phyloP scores from a whole-genome alignment of 2,888 invertebrate species.

The Lysandra bellargus region DNA sequence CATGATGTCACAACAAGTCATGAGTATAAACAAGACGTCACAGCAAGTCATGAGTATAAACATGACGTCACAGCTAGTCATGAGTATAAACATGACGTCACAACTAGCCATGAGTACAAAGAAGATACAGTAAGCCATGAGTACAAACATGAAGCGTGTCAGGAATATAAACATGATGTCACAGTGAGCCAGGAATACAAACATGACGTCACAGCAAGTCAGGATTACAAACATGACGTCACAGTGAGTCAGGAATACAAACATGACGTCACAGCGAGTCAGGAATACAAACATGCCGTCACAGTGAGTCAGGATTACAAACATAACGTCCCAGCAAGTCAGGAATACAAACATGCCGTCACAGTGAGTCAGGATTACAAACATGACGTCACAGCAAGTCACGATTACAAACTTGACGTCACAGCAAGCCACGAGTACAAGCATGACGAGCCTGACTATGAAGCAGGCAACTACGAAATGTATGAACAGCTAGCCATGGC shows the following conservation, averaged over 20 bases:
- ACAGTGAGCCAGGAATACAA: constrained; percentile 54
- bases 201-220: constrained; percentile 41
- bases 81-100: constrained; percentile 36
- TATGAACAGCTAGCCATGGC: constrained; percentile 73
- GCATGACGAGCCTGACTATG: constrained; percentile 48
- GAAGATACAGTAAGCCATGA: constrained; percentile 54
- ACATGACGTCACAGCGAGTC: constrained; percentile 38
- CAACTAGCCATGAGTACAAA: constrained; percentile 56
- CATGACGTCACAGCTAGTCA: constrained; percentile 9
- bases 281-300: constrained; percentile 37
- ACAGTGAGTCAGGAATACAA: constrained; percentile 53
- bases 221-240: constrained; percentile 54
- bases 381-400: constrained; percentile 47
- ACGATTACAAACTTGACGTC: constrained; percentile 44
- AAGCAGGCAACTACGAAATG: constrained; percentile 64
- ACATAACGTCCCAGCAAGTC: constrained; percentile 63
- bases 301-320: constrained; percentile 66
- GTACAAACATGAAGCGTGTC: constrained; percentile 49
- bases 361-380: constrained; percentile 37
- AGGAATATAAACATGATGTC: constrained; percentile 42
- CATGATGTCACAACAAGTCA: constrained; percentile 54
- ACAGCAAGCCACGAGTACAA: constrained; percentile 56
- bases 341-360: constrained; percentile 40
- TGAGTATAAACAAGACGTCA: constrained; percentile 66
- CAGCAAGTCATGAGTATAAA: constrained; percentile 51